Percentiles rank a stretch among this genome's conserved stretches.
Conservation (phyloP, 2,113 vertebrate genomes). For the Columba livia region DNA sequence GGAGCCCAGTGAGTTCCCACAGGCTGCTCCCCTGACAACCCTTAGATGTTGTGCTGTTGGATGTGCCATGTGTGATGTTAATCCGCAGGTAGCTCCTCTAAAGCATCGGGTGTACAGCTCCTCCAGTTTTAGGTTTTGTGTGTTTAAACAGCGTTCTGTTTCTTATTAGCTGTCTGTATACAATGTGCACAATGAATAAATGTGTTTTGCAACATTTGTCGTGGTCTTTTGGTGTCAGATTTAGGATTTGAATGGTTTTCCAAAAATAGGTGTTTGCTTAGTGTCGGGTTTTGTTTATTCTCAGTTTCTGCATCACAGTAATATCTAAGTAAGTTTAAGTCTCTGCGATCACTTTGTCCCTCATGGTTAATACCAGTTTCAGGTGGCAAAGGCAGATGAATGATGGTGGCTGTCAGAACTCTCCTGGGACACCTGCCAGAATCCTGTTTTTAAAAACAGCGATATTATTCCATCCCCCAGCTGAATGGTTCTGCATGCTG, state of each 20-base stretch:
- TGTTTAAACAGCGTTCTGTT: neutral
- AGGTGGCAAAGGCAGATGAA: slow-evolving; percentile 26
- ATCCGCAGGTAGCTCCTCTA: neutral
- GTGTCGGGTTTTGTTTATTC: neutral
- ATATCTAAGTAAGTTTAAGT: neutral
- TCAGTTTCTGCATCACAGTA: neutral
- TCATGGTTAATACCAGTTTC: slow-evolving; percentile 27
- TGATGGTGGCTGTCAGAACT: slow-evolving; percentile 34
- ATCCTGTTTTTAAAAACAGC: slow-evolving; percentile 33
- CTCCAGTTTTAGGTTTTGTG: neutral
- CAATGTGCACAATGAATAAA: neutral
- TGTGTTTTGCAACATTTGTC: neutral
- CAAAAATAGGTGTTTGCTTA: neutral
- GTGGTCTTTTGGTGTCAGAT: neutral
- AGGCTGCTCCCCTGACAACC: neutral
- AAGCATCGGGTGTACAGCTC: neutral
- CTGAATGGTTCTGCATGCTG: slow-evolving; percentile 23
- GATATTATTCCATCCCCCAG: slow-evolving; percentile 45
- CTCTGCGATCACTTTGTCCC: neutral
- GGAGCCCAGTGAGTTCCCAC: neutral
- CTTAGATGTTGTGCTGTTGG: neutral
- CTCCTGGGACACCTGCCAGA: slow-evolving; percentile 22
- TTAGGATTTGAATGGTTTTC: neutral
- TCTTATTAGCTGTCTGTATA: neutral
- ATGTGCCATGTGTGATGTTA: neutral